Evolutionary conservation across 2,888 invertebrate species (phyloP), one percentile per base, ranked within the genome.

Genomic region (Danaus chrysippus): DNA sequence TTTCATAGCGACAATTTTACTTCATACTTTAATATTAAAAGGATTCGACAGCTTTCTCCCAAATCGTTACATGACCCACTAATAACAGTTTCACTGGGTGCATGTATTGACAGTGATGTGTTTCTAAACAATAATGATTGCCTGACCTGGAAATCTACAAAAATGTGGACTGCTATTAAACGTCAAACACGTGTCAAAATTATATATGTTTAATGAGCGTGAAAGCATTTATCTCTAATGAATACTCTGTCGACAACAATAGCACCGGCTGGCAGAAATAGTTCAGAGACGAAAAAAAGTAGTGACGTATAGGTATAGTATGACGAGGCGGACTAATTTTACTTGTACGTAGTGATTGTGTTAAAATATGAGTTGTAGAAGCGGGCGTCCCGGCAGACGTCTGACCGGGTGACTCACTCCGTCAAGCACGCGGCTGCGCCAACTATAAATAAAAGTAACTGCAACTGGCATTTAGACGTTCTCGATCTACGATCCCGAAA

Each of bases 401-500:
- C 76, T 80, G 81, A 77, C 77, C 78, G 78, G 78, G 77, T 87
- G 88, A 87, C 77, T 87, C 87, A 88, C 73, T 71, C 73, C 70
- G 71, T 73, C 59, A 65, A 73, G 73, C 70, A 71, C 69, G 71
- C 75, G 83, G 83, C 79, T 80, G 84, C 83, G 78, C 59, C 61
- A 71, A 68, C 84, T 89, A 89, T 87, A 86, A 88, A 88, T 90
- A 90, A 49, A 49, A 49, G 17, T 83, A 68, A 76, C 73, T 81
- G 79, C 84, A 80, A 81, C 84, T 90, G 91, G 88, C 90, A 91
- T 91, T 90, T 89, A 79, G 81, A 78, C 80, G 87, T 75, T 83
- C 89, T 76, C 84, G 78, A 84, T 86, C 84, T 83, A 81, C 77
- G 77, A 81, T 82, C 82, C 82, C 76, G 73, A 81, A 83, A 76